A percentile compares a stretch with the other conserved stretches of the same genome.
Conservation (phyloP, 2,888 invertebrate species). For the Troilus luridus region DNA sequence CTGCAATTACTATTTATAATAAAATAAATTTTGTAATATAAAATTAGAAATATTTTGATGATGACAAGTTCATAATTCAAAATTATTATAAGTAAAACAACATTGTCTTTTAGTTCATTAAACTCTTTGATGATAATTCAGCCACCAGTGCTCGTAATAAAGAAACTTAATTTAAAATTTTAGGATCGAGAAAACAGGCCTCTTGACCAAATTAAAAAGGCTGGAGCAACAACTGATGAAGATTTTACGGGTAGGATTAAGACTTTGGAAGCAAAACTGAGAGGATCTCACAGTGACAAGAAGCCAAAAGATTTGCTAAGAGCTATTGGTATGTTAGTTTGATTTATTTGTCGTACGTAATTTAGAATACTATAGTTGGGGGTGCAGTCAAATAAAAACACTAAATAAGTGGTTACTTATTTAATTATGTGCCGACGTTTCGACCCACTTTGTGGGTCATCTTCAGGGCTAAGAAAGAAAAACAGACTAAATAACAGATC, state of each 20-base stretch:
- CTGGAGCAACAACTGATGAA: constrained; percentile 71
- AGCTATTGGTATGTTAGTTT: constrained; percentile 76
- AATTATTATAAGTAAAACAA: neutral
- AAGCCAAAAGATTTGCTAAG: constrained; percentile 90
- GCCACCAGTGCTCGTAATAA: neutral
- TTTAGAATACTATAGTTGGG: neutral
- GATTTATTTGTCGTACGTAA: neutral
- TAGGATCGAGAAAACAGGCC: constrained; percentile 71
- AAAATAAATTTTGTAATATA: neutral
- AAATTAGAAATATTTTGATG: neutral
- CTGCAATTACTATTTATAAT: neutral
- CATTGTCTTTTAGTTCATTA: neutral
- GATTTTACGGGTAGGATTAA: constrained; percentile 77
- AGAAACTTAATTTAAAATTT: constrained; percentile 42
- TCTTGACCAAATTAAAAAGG: constrained; percentile 69
- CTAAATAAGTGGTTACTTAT: too few species aligned
- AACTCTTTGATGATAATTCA: neutral
- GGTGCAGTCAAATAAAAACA: too few species aligned
- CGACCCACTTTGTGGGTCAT: too few species aligned
- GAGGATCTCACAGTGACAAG: constrained; percentile 76
- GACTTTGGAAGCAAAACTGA: constrained; percentile 85
- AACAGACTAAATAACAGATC: too few species aligned
- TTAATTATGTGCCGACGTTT: too few species aligned
- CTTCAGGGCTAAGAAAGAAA: too few species aligned
- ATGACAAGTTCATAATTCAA: neutral